Evolutionary conservation across 2,888 invertebrate genomes (phyloP), one percentile per base, ranked within the genome.

Genomic region (Zaprionus bogoriensis): DNA sequence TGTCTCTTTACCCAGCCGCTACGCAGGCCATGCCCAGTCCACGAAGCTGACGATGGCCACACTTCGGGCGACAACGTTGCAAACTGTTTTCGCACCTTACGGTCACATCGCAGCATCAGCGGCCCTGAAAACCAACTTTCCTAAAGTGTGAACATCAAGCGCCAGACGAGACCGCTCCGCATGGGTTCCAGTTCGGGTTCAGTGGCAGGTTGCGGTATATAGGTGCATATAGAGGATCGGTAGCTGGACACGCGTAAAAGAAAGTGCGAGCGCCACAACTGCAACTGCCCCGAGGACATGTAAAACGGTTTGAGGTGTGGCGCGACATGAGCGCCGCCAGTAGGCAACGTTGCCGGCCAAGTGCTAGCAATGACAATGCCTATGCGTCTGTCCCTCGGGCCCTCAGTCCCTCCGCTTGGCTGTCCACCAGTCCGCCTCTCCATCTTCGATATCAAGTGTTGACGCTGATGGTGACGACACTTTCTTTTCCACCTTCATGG

Each of bases 111-210:
- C 50, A 45, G 41, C 53, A 41, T 14, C 32, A n/a, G n/a, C 47
- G 67, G 61, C 77, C 63, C 69, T 70, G 68, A 79, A 87, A 82
- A 82, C 74, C 86, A 87, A 84, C 86, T 87, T 87, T 77, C 83
- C 57, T 79, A 82, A 84, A 84, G 83, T 84, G 83, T 87, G 83
- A 84, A 84, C 83, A 84, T 87, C 83, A 77, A 42, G 57, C 55
- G 42, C 25, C 23, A 38, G 25, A 46, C 55, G 25, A 44, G 38
- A 44, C 7, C 1, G 41, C 25, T 36, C 5, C 28, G 28, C 5
- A 10, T 10, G 20, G 39, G 23, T 22, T 12, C 20, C 22, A 36
- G 57, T 17, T 4, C n/a, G 23, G 41, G 7, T 10, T 14, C 32
- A 39, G 23, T 14, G 4, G 25, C 42, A 32, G 30, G 3, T 3